Evolutionary conservation across 2,888 invertebrate genomes (phyloP).

Genomic region (Dioctria linearis): DNA sequence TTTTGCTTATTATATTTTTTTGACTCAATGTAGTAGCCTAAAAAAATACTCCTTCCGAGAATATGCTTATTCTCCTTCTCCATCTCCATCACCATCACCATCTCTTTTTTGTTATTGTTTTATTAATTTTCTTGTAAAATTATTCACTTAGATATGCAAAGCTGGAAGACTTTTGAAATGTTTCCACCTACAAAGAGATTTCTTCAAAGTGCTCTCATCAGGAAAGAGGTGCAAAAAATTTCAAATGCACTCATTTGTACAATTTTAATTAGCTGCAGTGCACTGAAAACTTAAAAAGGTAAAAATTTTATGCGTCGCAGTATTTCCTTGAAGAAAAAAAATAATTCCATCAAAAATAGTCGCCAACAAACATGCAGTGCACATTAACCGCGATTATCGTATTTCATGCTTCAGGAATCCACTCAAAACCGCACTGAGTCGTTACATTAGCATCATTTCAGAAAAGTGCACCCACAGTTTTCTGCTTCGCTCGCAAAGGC

Average conservation of each 20-base stretch:
- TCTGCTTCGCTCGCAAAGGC: not conserved
- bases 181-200: not conserved
- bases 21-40: too few species aligned
- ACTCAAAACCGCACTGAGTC: slow-evolving; percentile 31
- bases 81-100: too few species aligned
- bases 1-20: too few species aligned
- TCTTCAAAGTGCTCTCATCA: slow-evolving; percentile 23
- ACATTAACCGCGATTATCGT: slow-evolving; percentile 9
- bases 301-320: slow-evolving; percentile 37
- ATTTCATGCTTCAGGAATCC: slow-evolving; percentile 5
- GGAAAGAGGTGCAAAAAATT: not conserved
- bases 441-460: slow-evolving; percentile 40
- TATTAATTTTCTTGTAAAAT: too few species aligned
- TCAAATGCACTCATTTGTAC: slow-evolving; percentile 45
- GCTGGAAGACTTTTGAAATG: too few species aligned
- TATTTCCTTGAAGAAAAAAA: slow-evolving; percentile 28
- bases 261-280: slow-evolving; percentile 43
- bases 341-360: not conserved
- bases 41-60: too few species aligned
- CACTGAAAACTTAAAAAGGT: slow-evolving; percentile 14
- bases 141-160: too few species aligned
- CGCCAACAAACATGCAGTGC: slow-evolving; percentile 14
- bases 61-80: too few species aligned
- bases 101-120: too few species aligned
- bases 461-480: slow-evolving; percentile 16